Percentiles rank a stretch among this genome's conserved stretches.
phyloP scores from a whole-genome alignment of 2,113 vertebrate species.

The Ursus arctos region DNA sequence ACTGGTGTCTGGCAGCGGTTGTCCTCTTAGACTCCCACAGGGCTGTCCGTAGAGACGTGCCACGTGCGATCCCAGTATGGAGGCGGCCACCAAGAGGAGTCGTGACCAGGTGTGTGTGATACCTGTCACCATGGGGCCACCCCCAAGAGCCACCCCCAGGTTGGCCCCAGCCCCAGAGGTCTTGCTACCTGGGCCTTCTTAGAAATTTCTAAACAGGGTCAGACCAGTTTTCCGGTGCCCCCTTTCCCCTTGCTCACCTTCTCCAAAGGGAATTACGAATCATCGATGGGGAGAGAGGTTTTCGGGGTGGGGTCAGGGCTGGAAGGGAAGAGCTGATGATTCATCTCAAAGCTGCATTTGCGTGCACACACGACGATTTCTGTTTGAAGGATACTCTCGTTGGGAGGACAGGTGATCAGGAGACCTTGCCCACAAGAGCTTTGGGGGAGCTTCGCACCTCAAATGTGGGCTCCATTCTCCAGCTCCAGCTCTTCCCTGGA shows the following conservation, averaged over 20 bases:
- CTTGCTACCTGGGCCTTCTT: background rate
- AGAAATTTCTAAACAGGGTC: background rate
- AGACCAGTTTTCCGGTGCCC: background rate
- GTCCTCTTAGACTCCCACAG: background rate
- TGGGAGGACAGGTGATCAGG: background rate
- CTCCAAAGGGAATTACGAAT: background rate
- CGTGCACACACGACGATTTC: background rate
- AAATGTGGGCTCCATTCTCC: background rate
- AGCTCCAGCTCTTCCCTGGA: background rate
- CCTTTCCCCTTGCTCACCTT: background rate
- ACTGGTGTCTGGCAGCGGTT: background rate
- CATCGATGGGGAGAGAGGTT: fast-evolving
- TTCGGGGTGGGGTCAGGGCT: too few species aligned
- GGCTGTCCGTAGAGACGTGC: fast-evolving
- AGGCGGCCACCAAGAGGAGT: background rate
- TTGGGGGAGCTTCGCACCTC: background rate
- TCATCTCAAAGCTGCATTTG: background rate
- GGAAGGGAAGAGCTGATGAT: background rate
- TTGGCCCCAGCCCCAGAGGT: background rate
- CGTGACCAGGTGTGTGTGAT: background rate
- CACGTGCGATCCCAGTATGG: background rate
- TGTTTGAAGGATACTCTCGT: too few species aligned
- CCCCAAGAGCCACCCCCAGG: background rate
- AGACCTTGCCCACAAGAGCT: background rate
- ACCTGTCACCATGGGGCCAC: background rate